A percentile compares a stretch with the other conserved stretches of the same genome.
Evolutionary conservation across 2,888 invertebrate species (phyloP).

Genomic region (Drosophila glabriapex): DNA sequence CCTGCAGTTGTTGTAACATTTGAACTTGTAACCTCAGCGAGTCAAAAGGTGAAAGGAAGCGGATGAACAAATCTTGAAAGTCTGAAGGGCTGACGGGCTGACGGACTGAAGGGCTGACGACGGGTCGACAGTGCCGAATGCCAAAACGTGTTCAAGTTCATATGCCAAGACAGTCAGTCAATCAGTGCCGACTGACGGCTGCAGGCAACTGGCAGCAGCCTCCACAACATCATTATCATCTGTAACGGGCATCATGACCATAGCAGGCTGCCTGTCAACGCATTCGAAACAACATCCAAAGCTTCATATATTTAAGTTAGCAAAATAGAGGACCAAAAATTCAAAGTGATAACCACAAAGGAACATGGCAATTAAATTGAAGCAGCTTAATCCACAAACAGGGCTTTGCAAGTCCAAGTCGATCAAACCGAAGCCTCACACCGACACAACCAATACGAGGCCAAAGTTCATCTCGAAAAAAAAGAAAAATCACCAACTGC

Average conservation of each 20-base stretch:
- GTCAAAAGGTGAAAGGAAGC: conserved; percentile 58
- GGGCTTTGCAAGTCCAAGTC: not conserved
- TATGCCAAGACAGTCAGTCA: conserved; percentile 32
- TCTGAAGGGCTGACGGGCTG: conserved; percentile 4
- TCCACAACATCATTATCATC: conserved; percentile 2
- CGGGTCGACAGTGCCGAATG: conserved; percentile 28
- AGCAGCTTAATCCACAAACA: not conserved
- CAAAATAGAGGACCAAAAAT: conserved; percentile 29
- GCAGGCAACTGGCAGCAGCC: conserved; percentile 18
- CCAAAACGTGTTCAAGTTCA: conserved; percentile 64
- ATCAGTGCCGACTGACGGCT: conserved; percentile 22
- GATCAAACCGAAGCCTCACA: not conserved
- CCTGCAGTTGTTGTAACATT: conserved; percentile 35
- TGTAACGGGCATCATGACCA: conserved; percentile 1
- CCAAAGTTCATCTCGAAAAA: not conserved
- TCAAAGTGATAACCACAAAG: conserved; percentile 20
- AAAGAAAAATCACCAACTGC: not conserved
- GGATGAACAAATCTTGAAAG: conserved; percentile 35
- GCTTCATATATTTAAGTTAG: conserved; percentile 19
- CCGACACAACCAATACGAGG: not conserved
- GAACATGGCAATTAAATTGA: conserved; percentile 30
- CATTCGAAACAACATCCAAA: conserved; percentile 13
- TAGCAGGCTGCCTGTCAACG: conserved; percentile 34
- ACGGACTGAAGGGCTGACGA: conserved; percentile 2
- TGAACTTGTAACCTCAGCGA: conserved; percentile 61